Conservation (phyloP, 2,888 invertebrate species). For the Nowickia ferox region DNA sequence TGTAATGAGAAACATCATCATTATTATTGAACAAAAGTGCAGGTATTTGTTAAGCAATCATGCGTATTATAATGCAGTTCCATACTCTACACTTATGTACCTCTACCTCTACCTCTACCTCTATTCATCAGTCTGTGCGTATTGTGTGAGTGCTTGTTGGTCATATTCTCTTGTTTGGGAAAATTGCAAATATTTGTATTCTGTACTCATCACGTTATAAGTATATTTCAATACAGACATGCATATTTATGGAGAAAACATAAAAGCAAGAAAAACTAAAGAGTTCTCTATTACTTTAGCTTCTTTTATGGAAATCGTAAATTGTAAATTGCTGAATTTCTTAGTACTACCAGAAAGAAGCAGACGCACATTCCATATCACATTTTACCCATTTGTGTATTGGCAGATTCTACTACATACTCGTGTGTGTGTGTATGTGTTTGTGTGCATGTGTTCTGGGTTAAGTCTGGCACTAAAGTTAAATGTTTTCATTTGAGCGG, state of each 20-base stretch:
- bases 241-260: slow-evolving; percentile 14
- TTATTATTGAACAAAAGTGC: slow-evolving; percentile 55
- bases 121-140: not conserved
- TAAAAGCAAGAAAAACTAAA: not conserved
- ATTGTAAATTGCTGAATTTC: not conserved
- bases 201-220: slow-evolving; percentile 21
- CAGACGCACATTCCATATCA: slow-evolving; percentile 6
- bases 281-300: slow-evolving; percentile 14
- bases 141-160: not conserved
- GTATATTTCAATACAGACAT: slow-evolving; percentile 42
- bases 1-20: slow-evolving; percentile 36
- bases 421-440: not conserved
- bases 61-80: slow-evolving; percentile 50
- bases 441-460: not conserved
- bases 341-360: slow-evolving; percentile 44
- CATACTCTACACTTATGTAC: not conserved
- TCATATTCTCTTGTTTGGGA: not conserved
- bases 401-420: too few species aligned
- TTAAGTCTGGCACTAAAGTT: slow-evolving; percentile 39
- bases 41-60: slow-evolving; percentile 54
- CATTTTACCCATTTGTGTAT: slow-evolving; percentile 20
- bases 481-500: slow-evolving; percentile 46
- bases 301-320: slow-evolving; percentile 31
- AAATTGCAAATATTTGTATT: slow-evolving; percentile 1
- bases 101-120: not conserved